phyloP scores from a whole-genome alignment of 2,113 vertebrate genomes.

The Girardinichthys multiradiatus region DNA sequence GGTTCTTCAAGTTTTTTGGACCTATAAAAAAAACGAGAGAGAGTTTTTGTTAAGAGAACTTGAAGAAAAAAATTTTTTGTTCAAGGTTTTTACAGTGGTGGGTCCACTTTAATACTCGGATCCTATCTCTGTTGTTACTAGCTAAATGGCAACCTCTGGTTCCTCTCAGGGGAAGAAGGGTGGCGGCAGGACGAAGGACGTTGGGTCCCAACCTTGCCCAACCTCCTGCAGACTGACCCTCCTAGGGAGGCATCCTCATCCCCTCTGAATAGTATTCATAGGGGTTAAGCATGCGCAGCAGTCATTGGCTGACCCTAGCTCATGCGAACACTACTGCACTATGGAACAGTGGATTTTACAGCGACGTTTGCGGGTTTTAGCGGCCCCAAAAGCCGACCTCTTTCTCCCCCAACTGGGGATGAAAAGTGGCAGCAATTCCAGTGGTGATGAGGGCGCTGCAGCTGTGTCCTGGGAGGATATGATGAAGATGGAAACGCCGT shows the following conservation, averaged over 20 bases:
- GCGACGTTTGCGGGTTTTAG: neutral
- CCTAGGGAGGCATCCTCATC: neutral
- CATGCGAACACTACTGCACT: neutral
- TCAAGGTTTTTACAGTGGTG: too few relatives aligned
- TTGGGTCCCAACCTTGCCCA: too few relatives aligned
- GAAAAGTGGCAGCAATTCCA: neutral
- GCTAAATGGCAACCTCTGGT: neutral
- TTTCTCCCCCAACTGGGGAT: neutral
- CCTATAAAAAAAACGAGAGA: too few relatives aligned
- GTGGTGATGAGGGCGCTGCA: neutral
- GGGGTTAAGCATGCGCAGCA: neutral
- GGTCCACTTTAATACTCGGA: neutral
- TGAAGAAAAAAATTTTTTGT: too few relatives aligned
- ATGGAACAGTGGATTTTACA: neutral
- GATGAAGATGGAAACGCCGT: neutral
- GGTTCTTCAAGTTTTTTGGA: neutral
- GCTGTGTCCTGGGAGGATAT: neutral
- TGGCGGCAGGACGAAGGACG: neutral
- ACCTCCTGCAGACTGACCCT: neutral
- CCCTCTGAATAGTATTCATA: neutral
- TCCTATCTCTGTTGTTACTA: neutral
- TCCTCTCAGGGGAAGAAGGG: neutral
- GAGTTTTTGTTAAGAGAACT: neutral
- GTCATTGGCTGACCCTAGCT: neutral
- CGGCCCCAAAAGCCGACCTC: neutral